A percentile compares a stretch with the other conserved stretches of the same genome.
Conservation (phyloP, 2,888 invertebrate species). For the Diadegma fenestrale region DNA sequence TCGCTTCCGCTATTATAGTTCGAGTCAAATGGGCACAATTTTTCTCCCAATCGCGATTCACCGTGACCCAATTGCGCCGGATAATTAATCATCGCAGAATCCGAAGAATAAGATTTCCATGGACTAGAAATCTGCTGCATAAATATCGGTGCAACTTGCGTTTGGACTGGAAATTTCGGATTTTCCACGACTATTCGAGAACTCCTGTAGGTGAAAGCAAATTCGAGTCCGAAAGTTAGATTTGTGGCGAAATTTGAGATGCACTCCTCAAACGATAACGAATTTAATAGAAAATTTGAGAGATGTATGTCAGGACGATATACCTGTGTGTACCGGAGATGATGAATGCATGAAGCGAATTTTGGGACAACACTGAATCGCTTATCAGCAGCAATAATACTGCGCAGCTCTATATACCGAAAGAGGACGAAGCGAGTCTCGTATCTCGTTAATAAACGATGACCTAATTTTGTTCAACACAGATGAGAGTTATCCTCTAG, state of each 20-base stretch:
- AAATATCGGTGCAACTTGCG: no score
- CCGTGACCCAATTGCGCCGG: no score
- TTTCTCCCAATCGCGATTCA: background rate
- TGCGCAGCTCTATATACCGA: background rate
- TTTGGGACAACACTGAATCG: slow-evolving; percentile 35
- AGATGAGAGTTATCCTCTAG: slow-evolving; percentile 27
- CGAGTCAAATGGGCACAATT: background rate
- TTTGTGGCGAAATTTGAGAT: background rate
- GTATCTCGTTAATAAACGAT: slow-evolving; percentile 57
- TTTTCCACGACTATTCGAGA: background rate
- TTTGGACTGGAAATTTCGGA: background rate
- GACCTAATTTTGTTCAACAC: slow-evolving; percentile 47
- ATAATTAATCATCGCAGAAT: no score
- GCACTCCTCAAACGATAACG: background rate
- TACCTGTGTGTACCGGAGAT: slow-evolving; percentile 1
- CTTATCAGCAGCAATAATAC: slow-evolving; percentile 34
- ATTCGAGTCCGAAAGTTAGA: background rate
- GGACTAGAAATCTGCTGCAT: background rate
- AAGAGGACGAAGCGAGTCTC: slow-evolving; percentile 1
- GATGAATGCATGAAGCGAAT: slow-evolving; percentile 30
- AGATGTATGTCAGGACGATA: background rate
- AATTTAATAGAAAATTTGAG: background rate
- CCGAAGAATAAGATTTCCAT: no score
- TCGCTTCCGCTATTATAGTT: background rate
- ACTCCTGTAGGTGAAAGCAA: background rate